These are phyloP conservation scores for Rhinopithecus roxellana DNA, from an alignment of 2,113 vertebrate species.

Conservation along the genomic window DNA sequence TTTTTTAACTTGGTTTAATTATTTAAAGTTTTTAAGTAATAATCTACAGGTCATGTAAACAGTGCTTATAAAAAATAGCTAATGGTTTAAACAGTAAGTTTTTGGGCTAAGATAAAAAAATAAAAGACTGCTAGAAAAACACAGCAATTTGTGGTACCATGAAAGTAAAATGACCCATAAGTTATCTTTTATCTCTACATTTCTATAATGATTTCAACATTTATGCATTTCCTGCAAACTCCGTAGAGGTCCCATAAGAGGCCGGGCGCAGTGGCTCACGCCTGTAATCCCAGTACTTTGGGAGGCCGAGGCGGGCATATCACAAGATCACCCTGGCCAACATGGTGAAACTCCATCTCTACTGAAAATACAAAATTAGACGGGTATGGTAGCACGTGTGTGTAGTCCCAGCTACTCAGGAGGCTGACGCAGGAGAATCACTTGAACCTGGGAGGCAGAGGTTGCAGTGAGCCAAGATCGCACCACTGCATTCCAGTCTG, in stretches of 20 bases:
- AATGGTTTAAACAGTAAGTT: background rate
- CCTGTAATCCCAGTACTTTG: too few relatives aligned
- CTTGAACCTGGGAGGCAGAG: too few relatives aligned
- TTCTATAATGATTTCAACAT: background rate
- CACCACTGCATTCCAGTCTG: too few relatives aligned
- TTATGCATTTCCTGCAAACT: background rate
- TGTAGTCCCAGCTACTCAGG: too few relatives aligned
- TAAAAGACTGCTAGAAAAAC: background rate
- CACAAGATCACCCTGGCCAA: too few relatives aligned
- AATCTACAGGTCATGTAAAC: background rate
- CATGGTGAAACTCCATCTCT: too few relatives aligned
- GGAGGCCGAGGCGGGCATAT: too few relatives aligned
- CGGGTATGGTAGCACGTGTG: too few relatives aligned
- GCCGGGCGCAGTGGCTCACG: accelerated
- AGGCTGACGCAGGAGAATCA: too few relatives aligned
- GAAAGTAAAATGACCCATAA: background rate
- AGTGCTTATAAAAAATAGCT: background rate
- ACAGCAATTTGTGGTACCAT: background rate
- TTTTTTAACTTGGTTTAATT: background rate
- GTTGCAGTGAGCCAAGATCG: too few relatives aligned
- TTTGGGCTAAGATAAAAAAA: background rate
- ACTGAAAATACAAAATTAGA: too few relatives aligned
- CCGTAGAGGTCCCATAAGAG: background rate
- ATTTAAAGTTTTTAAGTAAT: background rate
- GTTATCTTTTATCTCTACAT: background rate